A percentile compares a stretch with the other conserved stretches of the same genome.
Conservation (phyloP, 2,113 vertebrate genomes). For the Speoplatyrhinus poulsoni region DNA sequence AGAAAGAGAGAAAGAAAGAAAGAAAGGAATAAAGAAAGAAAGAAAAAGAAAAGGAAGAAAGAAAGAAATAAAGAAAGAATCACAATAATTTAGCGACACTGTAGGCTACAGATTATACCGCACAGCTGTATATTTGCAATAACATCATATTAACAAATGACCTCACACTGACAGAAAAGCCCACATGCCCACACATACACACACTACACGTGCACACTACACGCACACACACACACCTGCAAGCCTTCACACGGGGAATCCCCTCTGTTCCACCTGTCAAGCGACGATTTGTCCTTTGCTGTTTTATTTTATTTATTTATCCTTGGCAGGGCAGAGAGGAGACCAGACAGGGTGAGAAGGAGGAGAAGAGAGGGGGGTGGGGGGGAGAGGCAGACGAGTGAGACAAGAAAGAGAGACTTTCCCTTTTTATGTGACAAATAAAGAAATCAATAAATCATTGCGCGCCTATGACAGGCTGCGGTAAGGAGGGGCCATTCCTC, state of each 20-base stretch:
- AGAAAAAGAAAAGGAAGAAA: not conserved
- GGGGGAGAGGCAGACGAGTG: slow-evolving; percentile 5
- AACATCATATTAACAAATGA: slow-evolving; percentile 1
- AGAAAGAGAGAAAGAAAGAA: slow-evolving; percentile 2
- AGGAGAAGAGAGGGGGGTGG: slow-evolving; percentile 20
- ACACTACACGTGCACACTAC: not conserved
- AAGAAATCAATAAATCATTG: slow-evolving; percentile 82
- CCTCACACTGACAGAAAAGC: not conserved
- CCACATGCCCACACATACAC: not conserved
- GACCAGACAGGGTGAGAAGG: not conserved
- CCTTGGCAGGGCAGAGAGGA: slow-evolving; percentile 11
- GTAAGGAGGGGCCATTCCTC: slow-evolving; percentile 66
- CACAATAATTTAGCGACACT: no score
- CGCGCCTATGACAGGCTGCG: slow-evolving; percentile 66
- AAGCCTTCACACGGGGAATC: slow-evolving; percentile 3
- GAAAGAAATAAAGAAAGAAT: not conserved
- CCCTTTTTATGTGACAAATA: slow-evolving; percentile 76
- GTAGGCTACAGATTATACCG: no score
- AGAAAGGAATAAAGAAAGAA: not conserved
- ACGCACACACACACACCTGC: not conserved
- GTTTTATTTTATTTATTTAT: slow-evolving; percentile 13
- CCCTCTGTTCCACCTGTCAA: slow-evolving; percentile 39
- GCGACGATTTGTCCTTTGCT: slow-evolving; percentile 36
- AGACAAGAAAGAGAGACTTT: slow-evolving; percentile 39
- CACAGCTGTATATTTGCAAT: no score